phyloP scores from a whole-genome alignment of 2,797 vertebrate species.

The Pagetopsis macropterus region DNA sequence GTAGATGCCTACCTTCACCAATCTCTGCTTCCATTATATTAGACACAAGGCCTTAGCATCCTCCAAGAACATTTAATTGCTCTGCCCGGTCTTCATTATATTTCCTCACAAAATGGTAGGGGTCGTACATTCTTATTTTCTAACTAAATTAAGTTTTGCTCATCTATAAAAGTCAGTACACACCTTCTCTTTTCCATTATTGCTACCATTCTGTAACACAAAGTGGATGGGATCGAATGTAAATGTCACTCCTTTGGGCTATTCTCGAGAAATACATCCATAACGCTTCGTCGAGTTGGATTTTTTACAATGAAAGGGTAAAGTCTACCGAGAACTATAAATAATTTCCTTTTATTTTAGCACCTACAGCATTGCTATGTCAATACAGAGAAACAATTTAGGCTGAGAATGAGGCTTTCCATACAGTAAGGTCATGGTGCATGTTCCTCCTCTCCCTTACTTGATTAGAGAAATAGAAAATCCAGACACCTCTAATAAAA shows the following conservation, averaged over 20 bases:
- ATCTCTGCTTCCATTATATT: constrained; percentile 34
- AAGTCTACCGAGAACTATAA: constrained; percentile 6
- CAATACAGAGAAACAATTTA: constrained; percentile 5
- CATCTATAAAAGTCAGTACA: constrained; percentile 13
- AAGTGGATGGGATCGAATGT: constrained; percentile 14
- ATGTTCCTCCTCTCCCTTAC: constrained; percentile 26
- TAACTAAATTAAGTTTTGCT: constrained; percentile 4
- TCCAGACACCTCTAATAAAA: constrained; percentile 39
- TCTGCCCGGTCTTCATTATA: constrained; percentile 45
- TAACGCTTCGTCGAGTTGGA: constrained; percentile 12
- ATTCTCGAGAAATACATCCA: constrained; percentile 25
- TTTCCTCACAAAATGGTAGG: constrained; percentile 27
- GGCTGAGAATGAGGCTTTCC: constrained; percentile 24
- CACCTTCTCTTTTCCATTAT: constrained; percentile 5
- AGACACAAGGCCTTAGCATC: constrained; percentile 17
- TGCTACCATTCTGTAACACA: constrained; percentile 4
- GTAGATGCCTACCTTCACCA: not conserved
- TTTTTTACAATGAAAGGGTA: constrained; percentile 23
- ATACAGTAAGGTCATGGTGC: constrained; percentile 14
- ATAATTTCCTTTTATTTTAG: constrained; percentile 15
- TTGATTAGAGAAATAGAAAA: constrained; percentile 58
- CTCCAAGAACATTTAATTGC: constrained; percentile 40
- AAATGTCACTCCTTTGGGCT: constrained; percentile 7
- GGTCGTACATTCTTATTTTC: constrained; percentile 18
- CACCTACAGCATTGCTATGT: not conserved